A percentile compares a stretch with the other conserved stretches of the same genome.
Evolutionary conservation across 2,113 vertebrate species (phyloP).

Genomic region (Cettia cetti): DNA sequence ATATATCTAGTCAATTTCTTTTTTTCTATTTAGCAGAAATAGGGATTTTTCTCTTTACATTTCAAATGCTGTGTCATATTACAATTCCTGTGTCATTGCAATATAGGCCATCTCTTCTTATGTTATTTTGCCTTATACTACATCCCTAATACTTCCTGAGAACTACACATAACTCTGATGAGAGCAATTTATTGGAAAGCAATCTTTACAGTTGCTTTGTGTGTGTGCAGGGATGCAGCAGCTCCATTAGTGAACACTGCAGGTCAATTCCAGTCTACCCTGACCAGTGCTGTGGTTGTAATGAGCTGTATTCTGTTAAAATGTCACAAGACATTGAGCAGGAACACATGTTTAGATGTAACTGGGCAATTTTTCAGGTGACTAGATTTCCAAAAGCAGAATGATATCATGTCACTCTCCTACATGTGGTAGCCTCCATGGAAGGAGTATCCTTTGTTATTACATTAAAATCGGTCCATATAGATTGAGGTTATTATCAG

Average conservation of each 20-base stretch:
- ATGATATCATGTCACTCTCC: neutral
- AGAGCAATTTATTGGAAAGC: neutral
- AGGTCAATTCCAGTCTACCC: neutral
- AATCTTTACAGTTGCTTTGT: neutral
- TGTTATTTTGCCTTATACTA: neutral
- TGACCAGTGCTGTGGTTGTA: neutral
- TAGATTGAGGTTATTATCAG: neutral
- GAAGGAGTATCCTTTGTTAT: neutral
- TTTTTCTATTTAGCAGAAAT: neutral
- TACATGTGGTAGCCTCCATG: neutral
- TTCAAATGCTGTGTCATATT: neutral
- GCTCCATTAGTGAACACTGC: neutral
- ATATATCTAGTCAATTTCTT: neutral
- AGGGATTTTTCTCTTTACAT: neutral
- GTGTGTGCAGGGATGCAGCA: neutral
- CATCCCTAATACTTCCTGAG: neutral
- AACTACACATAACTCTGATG: neutral
- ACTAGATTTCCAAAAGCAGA: neutral
- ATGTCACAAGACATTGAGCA: neutral
- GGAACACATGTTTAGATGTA: neutral
- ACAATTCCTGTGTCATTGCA: fast-evolving
- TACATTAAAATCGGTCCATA: neutral
- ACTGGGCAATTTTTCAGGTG: neutral
- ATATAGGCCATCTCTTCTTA: neutral
- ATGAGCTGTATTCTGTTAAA: neutral